Conservation (phyloP, 2,797 vertebrate species). For the Cyprinodon diabolis region DNA sequence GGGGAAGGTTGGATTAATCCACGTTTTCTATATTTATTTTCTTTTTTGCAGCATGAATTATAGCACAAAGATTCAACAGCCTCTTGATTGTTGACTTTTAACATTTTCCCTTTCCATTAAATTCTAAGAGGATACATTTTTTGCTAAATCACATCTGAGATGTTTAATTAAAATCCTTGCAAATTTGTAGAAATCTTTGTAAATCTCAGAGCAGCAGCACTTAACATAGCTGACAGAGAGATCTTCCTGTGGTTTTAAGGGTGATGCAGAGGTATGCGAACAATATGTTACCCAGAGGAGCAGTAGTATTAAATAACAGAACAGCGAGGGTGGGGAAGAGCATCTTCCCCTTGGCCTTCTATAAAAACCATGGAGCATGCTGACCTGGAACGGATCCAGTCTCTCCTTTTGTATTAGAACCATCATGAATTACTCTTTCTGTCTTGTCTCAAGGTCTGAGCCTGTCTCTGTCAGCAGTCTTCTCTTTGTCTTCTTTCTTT, state of each 20-base stretch:
- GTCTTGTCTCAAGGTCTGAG: slow-evolving; percentile 3
- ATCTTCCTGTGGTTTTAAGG: neutral
- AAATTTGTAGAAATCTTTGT: neutral
- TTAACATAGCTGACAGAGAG: neutral
- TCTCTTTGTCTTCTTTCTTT: neutral
- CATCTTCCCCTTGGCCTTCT: slow-evolving; percentile 1
- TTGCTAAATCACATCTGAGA: neutral
- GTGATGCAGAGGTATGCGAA: neutral
- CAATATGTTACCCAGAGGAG: slow-evolving; percentile 2
- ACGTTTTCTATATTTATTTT: neutral
- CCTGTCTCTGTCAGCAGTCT: slow-evolving; percentile 7
- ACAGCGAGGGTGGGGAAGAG: neutral
- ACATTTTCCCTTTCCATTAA: neutral
- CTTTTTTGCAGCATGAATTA: neutral
- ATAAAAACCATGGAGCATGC: neutral
- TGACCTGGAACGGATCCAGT: slow-evolving; percentile 13
- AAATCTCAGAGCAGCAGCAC: neutral
- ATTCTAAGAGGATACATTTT: neutral
- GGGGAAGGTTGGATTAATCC: neutral
- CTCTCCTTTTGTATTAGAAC: slow-evolving; percentile 5
- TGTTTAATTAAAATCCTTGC: neutral
- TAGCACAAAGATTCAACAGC: neutral
- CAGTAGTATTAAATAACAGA: slow-evolving; percentile 2
- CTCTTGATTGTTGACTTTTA: neutral
- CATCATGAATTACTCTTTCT: slow-evolving; percentile 15